Percentiles rank a stretch among this genome's conserved stretches.
phyloP scores from a whole-genome alignment of 2,113 vertebrate genomes.

The Ammodytes marinus region DNA sequence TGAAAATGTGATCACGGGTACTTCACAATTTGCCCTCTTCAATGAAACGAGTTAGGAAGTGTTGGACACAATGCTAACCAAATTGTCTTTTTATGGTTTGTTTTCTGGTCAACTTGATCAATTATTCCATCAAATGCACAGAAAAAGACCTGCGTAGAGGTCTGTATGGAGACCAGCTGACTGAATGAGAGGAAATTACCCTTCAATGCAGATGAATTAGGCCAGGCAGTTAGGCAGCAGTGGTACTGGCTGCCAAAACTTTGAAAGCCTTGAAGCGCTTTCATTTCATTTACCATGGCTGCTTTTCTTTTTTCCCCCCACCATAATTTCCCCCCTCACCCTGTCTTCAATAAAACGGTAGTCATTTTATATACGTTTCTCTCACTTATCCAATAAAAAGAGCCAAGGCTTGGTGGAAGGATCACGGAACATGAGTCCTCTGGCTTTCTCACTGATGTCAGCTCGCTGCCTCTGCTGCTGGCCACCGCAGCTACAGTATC shows the following conservation, averaged over 20 bases:
- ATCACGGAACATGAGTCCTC: conserved; percentile 71
- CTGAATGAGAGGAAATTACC: conserved; percentile 73
- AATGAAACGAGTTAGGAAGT: conserved; percentile 41
- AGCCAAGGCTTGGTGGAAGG: conserved; percentile 64
- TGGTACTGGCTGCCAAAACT: conserved; percentile 64
- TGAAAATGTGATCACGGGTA: conserved; percentile 41
- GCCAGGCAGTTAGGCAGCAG: conserved; percentile 58
- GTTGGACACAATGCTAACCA: conserved; percentile 24
- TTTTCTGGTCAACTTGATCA: conserved; percentile 63
- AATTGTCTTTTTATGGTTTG: conserved; percentile 48
- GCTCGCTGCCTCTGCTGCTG: conserved; percentile 70
- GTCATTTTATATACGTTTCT: conserved; percentile 75
- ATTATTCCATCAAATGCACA: conserved; percentile 34
- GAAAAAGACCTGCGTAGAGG: conserved; percentile 20
- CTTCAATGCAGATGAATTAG: conserved; percentile 72
- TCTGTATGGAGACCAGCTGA: conserved; percentile 75
- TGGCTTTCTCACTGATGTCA: conserved; percentile 79
- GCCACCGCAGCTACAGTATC: conserved; percentile 83
- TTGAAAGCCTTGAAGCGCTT: conserved; percentile 63
- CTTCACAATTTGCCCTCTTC: conserved; percentile 31
- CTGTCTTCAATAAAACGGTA: conserved; percentile 79
- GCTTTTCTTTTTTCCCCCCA: conserved; percentile 23
- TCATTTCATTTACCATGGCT: conserved; percentile 71
- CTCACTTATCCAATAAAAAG: conserved; percentile 77
- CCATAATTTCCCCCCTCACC: conserved; percentile 22